Conservation (phyloP, 2,888 invertebrate species). For the Trissonchulus sp. region DNA sequence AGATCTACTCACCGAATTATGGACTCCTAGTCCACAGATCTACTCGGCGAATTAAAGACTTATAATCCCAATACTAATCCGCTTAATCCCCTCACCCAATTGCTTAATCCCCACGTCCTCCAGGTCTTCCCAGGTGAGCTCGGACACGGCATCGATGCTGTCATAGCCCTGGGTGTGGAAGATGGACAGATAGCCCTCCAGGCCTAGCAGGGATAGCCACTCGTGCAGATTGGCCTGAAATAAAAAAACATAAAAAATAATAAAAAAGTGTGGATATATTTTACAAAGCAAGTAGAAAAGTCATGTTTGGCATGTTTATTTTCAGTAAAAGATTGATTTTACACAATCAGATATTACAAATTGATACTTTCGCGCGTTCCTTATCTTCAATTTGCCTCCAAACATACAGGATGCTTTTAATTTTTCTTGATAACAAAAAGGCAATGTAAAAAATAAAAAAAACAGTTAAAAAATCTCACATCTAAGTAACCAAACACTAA, state of each 20-base stretch:
- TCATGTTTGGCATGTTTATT: no score
- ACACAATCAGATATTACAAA: not conserved
- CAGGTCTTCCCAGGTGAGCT: conserved; percentile 95
- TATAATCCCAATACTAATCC: no score
- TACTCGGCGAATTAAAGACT: no score
- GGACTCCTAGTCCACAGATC: no score
- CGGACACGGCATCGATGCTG: conserved; percentile 84
- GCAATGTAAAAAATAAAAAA: no score
- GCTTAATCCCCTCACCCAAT: conserved; percentile 52
- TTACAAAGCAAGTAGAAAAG: no score
- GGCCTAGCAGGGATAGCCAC: conserved; percentile 80
- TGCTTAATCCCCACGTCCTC: conserved; percentile 74
- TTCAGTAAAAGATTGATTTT: not conserved
- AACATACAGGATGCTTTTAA: no score
- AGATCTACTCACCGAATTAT: conserved; percentile 52
- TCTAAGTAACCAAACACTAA: no score
- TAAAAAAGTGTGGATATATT: not conserved
- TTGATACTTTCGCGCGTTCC: no score
- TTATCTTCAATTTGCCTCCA: no score
- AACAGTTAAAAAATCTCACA: no score
- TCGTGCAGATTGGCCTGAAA: conserved; percentile 82
- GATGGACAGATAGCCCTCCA: conserved; percentile 85
- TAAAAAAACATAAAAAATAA: not conserved
- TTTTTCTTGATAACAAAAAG: no score
- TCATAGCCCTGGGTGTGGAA: conserved; percentile 86